Base-by-base conservation (phyloP, 2,113 vertebrate species). In the Chionodraco myersi region DNA sequence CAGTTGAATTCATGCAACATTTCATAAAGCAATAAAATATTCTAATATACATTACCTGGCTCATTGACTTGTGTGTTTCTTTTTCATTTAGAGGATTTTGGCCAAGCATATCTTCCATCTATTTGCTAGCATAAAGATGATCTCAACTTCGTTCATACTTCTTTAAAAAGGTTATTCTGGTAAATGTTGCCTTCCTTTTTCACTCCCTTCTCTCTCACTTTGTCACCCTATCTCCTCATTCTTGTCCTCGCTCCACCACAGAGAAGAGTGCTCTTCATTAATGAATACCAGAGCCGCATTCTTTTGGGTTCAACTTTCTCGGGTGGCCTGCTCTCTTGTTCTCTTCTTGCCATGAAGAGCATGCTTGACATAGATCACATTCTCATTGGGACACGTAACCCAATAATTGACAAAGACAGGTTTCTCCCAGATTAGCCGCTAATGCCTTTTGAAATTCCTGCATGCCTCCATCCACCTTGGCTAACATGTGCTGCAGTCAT, bases 21-120 rank as follows among this genome's bases (percentile, higher is more conserved):
- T 94, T 95, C 94, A 93, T 93, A 89, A 90, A 86, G 80, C 84
- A 92, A 93, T 94, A 94, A 94, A 95, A 92, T 82, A 84, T 92
- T 88, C 79, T 90, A 93, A 94, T 90, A 92, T 94, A 92, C 56
- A 53, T 74, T 10, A 57, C 30, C 12, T 23, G 52, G 2, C 23
- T 52, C 69, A 11, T 44, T 26, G 54, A 18, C 51, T 72, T 77
- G 48, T 80, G 51, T 23, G 34, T 66, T 51, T 56, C 1, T 23
- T 66, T 80, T 80, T 14, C 2, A 48, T 41, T 41, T 6, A 41
- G 36, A 41, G 36, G 36, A 41, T 30, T 30, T 30, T 30, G 30
- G 30, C 30, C 30, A 30, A 30, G 4, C 30, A 41, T 41, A 6
- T 65, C 36, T 14, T 66, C 30, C 30, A 30, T 56, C 30, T 49